Conservation (phyloP, 1,140 invertebrate species). For the Cydia splendana region DNA sequence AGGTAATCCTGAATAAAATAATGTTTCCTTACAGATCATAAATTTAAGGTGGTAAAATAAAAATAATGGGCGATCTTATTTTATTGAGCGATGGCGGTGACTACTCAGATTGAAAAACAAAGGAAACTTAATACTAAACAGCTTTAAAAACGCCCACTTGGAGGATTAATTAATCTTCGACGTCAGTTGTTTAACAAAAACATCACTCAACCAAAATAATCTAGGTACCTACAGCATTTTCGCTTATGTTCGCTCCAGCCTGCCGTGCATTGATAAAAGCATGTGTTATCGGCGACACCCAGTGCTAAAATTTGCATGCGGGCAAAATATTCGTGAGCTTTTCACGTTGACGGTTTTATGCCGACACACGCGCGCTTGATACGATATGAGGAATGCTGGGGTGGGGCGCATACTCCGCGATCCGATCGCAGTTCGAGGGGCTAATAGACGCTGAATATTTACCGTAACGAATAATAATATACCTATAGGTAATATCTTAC, state of each 20-base stretch:
- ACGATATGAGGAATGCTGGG: not conserved
- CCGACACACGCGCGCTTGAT: not conserved
- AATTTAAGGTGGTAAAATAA: too few relatives aligned
- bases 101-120: too few relatives aligned
- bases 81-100: too few relatives aligned
- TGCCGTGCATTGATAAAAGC: conserved; percentile 1
- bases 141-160: too few relatives aligned
- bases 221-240: not conserved
- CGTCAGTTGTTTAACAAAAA: not conserved
- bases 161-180: too few relatives aligned
- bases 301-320: not conserved
- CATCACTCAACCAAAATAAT: not conserved
- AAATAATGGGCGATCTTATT: too few relatives aligned
- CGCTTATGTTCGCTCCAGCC: not conserved
- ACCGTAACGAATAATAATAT: not conserved
- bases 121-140: too few relatives aligned
- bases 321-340: not conserved
- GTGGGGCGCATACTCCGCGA: not conserved
- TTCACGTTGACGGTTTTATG: conserved; percentile 12
- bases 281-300: not conserved
- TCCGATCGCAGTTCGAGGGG: not conserved
- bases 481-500: too few relatives aligned
- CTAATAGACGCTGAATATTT: not conserved
- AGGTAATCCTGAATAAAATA: too few relatives aligned
- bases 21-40: too few relatives aligned